Evolutionary conservation across 2,113 vertebrate species (phyloP).

Genomic region (Thymallus thymallus): DNA sequence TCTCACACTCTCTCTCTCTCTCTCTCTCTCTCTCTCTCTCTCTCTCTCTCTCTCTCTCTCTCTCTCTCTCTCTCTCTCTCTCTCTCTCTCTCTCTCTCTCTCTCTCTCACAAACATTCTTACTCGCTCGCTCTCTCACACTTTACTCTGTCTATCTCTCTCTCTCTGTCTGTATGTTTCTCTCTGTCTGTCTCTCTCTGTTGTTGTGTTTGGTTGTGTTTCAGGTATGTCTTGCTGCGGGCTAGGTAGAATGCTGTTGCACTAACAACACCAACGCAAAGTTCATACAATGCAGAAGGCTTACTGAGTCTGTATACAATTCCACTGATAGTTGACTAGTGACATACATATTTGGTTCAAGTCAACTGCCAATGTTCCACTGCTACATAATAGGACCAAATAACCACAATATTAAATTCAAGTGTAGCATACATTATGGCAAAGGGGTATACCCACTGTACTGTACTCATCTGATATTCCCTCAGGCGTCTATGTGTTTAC

Average conservation of each 20-base stretch:
- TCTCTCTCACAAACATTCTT: no score
- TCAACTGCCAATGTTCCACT: not conserved
- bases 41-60: no score
- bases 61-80: not conserved
- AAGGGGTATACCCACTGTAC: not conserved
- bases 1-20: no score
- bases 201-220: conserved; percentile 1
- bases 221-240: not conserved
- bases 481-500: not conserved
- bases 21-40: no score
- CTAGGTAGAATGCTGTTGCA: conserved; percentile 9
- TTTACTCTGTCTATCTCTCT: no score
- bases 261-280: not conserved
- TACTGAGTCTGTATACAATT: not conserved
- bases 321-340: not conserved
- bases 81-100: not conserved
- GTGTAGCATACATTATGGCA: not conserved
- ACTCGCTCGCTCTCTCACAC: no score
- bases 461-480: not conserved
- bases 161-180: not conserved
- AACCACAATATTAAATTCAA: not conserved
- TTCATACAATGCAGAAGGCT: not conserved
- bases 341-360: not conserved
- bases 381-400: not conserved
- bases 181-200: not conserved